A percentile compares a stretch with the other conserved stretches of the same genome.
Evolutionary conservation across 2,113 vertebrate genomes (phyloP).

Genomic region (Passer domesticus): DNA sequence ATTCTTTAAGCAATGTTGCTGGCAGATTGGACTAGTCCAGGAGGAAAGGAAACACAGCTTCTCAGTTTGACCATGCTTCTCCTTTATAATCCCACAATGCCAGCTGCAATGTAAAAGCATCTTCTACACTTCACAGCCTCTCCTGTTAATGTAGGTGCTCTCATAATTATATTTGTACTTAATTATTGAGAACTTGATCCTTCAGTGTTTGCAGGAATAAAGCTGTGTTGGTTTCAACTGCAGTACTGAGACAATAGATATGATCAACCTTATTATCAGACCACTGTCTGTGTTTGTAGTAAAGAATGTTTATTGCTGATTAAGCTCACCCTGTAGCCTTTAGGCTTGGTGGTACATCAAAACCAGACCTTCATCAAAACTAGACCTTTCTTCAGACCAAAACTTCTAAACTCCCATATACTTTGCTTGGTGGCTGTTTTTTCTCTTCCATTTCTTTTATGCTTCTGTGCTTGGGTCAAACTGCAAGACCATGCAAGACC

Average conservation of each 20-base stretch:
- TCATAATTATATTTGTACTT: not conserved
- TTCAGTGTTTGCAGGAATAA: not conserved
- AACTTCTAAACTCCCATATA: not conserved
- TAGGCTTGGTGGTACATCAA: not conserved
- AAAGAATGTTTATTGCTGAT: not conserved
- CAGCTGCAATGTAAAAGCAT: not conserved
- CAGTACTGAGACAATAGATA: not conserved
- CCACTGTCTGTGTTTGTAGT: not conserved
- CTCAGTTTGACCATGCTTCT: not conserved
- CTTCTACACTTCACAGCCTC: not conserved
- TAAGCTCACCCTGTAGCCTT: not conserved
- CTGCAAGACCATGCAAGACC: not conserved
- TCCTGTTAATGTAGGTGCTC: not conserved
- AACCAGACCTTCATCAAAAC: not conserved
- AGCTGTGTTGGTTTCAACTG: not conserved
- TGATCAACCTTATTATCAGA: not conserved
- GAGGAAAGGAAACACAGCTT: not conserved
- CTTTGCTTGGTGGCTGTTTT: not conserved
- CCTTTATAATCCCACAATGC: not conserved
- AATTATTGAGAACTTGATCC: not conserved
- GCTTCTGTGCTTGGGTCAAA: not conserved
- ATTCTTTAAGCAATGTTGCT: not conserved
- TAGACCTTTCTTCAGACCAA: not conserved
- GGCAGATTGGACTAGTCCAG: not conserved
- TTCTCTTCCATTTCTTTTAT: not conserved